A percentile compares a stretch with the other conserved stretches of the same genome.
Conservation (phyloP, 2,797 vertebrate species). For the Chaunax sp. region DNA sequence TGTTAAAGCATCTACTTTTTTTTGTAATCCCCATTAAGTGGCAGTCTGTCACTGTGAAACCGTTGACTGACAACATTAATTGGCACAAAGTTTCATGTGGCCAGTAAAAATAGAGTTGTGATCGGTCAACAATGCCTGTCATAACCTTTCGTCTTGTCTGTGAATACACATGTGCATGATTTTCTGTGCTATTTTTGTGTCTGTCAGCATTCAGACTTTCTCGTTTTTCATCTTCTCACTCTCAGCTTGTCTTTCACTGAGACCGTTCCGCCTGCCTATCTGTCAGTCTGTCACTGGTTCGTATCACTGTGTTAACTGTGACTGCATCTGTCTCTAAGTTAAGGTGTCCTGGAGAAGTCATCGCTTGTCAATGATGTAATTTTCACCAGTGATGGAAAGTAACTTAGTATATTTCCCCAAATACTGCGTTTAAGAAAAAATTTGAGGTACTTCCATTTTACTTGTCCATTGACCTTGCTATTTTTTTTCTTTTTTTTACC, state of each 20-base stretch:
- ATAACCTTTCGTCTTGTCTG: conserved; percentile 58
- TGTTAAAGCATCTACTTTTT: conserved; percentile 62
- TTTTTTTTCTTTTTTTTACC: too few species aligned
- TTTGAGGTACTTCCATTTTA: too few species aligned
- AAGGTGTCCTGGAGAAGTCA: conserved; percentile 30
- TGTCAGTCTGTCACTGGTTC: conserved; percentile 47
- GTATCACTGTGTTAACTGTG: conserved; percentile 19
- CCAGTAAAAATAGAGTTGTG: conserved; percentile 68
- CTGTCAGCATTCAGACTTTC: conserved; percentile 38
- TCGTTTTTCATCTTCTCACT: conserved; percentile 19
- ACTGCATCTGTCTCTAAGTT: conserved; percentile 3
- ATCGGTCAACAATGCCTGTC: conserved; percentile 75
- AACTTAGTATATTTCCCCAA: too few species aligned
- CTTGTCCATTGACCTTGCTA: too few species aligned
- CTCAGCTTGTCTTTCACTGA: conserved; percentile 18
- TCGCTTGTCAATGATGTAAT: conserved; percentile 18
- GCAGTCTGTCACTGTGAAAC: conserved; percentile 49
- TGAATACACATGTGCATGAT: conserved; percentile 33
- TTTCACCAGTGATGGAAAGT: background rate
- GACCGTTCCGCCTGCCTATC: conserved; percentile 2
- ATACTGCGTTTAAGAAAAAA: too few species aligned
- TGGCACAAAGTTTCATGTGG: conserved; percentile 46
- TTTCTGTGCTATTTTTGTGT: conserved; percentile 58
- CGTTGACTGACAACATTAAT: conserved; percentile 46
- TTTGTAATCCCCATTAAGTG: conserved; percentile 47